Base-by-base conservation (phyloP, 2,888 invertebrate species). In the Diaperis boleti region DNA sequence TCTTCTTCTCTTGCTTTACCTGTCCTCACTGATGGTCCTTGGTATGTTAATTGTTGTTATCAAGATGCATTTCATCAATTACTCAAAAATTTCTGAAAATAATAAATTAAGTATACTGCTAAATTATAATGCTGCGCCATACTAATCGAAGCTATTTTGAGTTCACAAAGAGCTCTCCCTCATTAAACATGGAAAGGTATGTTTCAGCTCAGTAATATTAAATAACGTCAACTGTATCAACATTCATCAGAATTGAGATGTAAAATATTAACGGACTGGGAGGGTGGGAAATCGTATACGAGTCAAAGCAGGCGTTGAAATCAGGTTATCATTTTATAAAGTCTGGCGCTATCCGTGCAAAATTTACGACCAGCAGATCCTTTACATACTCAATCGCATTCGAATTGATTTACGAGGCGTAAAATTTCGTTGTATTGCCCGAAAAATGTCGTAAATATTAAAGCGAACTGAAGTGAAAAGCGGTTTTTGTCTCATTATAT, bases 191-290 rank as follows among this genome's bases (percentile, higher is more conserved):
- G 13, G 6, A 33, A 18, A 26, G 33, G 13, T 31, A 5, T n/a
- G 18, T 35, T 50, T 37, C 37, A 84, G 85, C 85, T 20, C 45
- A 45, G 57, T 29, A 39, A 59, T 59, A 59, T 59, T 59, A 59
- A 59, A 49, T 37, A 88, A 85, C 84, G 87, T 82, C 85, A 84
- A 84, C 82, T 79, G 82, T 85, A 85, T 85, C 81, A 82, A 65
- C 68, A 71, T 69, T 67, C 49, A 49, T 59, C 31, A 66, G 68
- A 69, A 71, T 69, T 69, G 69, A 68, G 68, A 69, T 60, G 65
- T 71, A 47, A 69, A 69, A 67, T 69, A 69, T 71, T 71, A 71
- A 65, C 54, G 59, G 45, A 45, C 45, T 35, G 62, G 35, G 49
- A 65, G 65, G 67, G 65, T 56, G 45, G 57, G 54, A 59, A 61